Evolutionary conservation across 2,113 vertebrate genomes (phyloP).

Genomic region (Carassius gibelio): DNA sequence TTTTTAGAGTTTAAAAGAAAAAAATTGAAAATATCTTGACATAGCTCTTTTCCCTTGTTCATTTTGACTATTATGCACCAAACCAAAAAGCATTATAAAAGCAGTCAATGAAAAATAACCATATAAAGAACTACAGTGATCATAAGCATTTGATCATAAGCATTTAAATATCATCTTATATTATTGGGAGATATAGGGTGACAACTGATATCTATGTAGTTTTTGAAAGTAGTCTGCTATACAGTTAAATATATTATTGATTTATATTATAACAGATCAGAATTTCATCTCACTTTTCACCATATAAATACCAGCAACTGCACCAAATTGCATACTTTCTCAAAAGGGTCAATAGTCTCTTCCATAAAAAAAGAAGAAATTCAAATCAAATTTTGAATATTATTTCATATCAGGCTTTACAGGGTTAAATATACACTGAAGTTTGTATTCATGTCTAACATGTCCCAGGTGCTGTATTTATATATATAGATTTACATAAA

Average conservation of each 20-base stretch:
- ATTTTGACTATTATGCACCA: background rate
- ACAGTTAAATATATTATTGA: background rate
- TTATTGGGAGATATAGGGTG: too few relatives aligned
- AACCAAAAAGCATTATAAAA: background rate
- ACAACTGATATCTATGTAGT: too few relatives aligned
- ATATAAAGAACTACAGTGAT: background rate
- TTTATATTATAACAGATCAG: background rate
- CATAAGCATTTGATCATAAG: too few relatives aligned
- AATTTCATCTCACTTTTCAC: background rate
- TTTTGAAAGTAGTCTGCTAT: too few relatives aligned
- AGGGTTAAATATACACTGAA: background rate
- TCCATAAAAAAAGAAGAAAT: background rate
- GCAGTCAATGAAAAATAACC: too few relatives aligned
- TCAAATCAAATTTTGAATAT: background rate
- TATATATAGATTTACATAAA: background rate
- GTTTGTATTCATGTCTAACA: background rate
- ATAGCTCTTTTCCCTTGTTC: background rate
- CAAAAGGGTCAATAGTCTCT: background rate
- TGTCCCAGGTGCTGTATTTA: background rate
- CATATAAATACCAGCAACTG: background rate
- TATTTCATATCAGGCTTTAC: background rate
- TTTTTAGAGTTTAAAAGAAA: background rate
- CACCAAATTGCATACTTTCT: background rate
- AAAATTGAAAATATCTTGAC: background rate
- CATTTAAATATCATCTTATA: too few relatives aligned